Evolutionary conservation across 2,797 vertebrate genomes (phyloP), one percentile per base, ranked within the genome.

Genomic region (Knipowitschia caucasica): DNA sequence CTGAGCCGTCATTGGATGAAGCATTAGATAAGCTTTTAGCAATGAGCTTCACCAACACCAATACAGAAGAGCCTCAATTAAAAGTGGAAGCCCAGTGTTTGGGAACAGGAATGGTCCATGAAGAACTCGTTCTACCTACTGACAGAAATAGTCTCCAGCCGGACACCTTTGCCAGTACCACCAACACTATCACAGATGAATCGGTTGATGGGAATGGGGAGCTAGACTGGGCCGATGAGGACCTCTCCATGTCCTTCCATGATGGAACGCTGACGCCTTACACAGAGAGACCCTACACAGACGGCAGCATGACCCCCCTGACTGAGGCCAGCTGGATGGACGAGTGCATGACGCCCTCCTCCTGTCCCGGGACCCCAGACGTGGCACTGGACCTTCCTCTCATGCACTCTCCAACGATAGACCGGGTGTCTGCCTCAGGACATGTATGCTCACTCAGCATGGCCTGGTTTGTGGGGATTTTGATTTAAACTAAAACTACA

Each of bases 391-490:
- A 93, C 71, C 76, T 88, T 59, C 83, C 86, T 50, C 67, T 82
- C 62, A 50, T 90, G 61, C 89, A 91, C 20, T 83, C 86, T 18
- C 56, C 82, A 17, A 70, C 70, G 27, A 63, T 86, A 54, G 94
- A 96, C 81, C 81, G 94, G 78, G 90, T 97, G 74, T 98, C 95
- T 63, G 92, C 95, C 0, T 95, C 95, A 7, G 91, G 94, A 90
- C 96, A 98, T 87, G 96, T 96, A 98, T 73, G 96, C 90, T 30
- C 52, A 27, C 90, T 30, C 52, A 27, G 59, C 50, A 43, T 33
- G 10, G 34, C 26, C 54, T 69, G 59, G 61, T 64, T 62, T 71
- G 42, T 38, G 63, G 27, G 23, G 20, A 12, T 35, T 54, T 34
- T 47, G 40, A 63, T 27, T 52, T 4, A 64, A 47, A 40, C 35